Evolutionary conservation across 2,797 vertebrate species (phyloP).

Genomic region (Paguma larvata): DNA sequence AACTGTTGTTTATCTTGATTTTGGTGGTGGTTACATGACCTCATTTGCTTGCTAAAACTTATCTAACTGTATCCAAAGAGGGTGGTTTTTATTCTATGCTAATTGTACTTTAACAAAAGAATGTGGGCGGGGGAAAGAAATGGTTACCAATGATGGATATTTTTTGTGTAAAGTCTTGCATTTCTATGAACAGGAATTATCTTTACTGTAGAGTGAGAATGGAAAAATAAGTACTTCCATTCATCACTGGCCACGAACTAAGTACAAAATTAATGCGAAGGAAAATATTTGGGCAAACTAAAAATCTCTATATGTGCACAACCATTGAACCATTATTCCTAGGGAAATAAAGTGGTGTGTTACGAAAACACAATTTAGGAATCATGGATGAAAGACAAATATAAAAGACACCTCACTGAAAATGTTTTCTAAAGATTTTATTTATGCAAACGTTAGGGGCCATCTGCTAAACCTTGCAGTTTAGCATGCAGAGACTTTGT

Average conservation of each 20-base stretch:
- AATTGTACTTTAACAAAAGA: background rate
- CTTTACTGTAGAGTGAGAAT: background rate
- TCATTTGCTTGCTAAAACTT: background rate
- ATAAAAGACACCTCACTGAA: background rate
- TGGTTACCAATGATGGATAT: background rate
- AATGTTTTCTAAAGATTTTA: conserved; percentile 51
- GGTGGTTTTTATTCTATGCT: background rate
- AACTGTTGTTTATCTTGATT: background rate
- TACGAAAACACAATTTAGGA: background rate
- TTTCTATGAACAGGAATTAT: background rate
- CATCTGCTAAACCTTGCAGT: conserved; percentile 57
- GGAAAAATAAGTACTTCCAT: background rate
- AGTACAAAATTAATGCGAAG: background rate
- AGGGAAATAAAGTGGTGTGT: background rate
- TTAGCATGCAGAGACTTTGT: conserved; percentile 22
- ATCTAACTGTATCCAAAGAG: background rate
- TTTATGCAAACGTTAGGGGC: conserved; percentile 58
- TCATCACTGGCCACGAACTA: background rate
- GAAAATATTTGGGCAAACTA: background rate
- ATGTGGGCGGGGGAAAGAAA: background rate
- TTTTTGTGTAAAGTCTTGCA: background rate
- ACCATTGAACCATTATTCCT: background rate
- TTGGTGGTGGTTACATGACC: background rate
- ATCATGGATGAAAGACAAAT: background rate
- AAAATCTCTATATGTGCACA: background rate